Evolutionary conservation across 2,113 vertebrate genomes (phyloP).

Genomic region (Ovis canadensis): DNA sequence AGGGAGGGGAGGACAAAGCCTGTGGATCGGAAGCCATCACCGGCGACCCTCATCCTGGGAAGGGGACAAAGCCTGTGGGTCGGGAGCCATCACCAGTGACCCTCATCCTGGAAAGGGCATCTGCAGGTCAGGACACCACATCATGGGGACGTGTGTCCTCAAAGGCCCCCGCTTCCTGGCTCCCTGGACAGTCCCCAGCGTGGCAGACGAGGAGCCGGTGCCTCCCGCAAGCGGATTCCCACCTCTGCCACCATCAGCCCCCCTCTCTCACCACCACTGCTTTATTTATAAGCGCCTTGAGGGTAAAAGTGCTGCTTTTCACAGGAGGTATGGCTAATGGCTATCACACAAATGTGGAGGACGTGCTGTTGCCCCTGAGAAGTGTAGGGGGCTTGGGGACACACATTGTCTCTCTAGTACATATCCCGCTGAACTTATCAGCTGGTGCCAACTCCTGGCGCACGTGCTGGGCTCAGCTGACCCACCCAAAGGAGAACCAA

Average conservation of each 20-base stretch:
- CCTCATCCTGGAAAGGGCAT: accelerated
- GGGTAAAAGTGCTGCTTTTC: background rate
- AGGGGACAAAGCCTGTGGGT: accelerated
- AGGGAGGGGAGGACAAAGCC: accelerated
- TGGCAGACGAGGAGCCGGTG: accelerated
- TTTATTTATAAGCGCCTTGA: background rate
- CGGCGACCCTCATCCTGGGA: accelerated
- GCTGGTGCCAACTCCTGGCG: background rate
- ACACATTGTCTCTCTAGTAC: accelerated
- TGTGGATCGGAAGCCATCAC: accelerated
- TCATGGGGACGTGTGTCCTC: accelerated
- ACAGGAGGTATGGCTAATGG: background rate
- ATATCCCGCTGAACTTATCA: background rate
- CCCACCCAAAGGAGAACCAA: background rate
- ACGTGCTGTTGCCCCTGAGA: background rate
- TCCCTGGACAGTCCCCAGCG: background rate
- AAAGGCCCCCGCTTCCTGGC: accelerated
- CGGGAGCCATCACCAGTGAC: accelerated
- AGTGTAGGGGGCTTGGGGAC: background rate
- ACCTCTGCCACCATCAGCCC: accelerated
- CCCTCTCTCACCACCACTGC: background rate
- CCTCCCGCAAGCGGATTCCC: accelerated
- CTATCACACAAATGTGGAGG: too few relatives aligned
- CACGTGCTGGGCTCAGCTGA: background rate
- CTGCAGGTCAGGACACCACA: accelerated